Conservation (phyloP, 2,888 invertebrate species). For the Tortricodes alternella region DNA sequence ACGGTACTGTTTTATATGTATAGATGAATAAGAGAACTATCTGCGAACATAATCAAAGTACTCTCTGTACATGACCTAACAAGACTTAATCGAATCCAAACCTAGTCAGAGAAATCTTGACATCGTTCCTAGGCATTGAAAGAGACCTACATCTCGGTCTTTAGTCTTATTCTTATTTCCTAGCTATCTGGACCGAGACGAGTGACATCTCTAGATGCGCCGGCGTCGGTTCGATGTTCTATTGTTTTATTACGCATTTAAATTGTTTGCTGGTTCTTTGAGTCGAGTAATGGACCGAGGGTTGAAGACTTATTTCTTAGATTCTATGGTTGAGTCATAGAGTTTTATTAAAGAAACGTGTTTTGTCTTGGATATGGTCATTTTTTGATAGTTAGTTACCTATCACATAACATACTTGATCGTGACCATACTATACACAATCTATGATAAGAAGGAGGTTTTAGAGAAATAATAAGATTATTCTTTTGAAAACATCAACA, state of each 20-base stretch:
- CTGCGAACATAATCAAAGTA: neutral
- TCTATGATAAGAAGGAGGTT: no score
- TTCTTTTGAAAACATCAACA: no score
- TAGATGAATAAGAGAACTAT: no score
- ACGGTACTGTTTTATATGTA: no score
- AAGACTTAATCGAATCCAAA: slow-evolving; percentile 1
- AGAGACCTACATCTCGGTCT: slow-evolving; percentile 28
- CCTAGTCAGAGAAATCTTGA: slow-evolving; percentile 22
- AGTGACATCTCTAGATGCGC: slow-evolving; percentile 10
- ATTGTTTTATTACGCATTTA: slow-evolving; percentile 19
- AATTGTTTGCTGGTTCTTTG: slow-evolving; percentile 13
- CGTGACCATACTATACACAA: no score
- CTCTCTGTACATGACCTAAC: neutral
- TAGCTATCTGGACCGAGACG: slow-evolving; percentile 30
- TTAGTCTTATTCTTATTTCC: slow-evolving; percentile 24
- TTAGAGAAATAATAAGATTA: no score
- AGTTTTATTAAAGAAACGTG: no score
- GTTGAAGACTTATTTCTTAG: no score
- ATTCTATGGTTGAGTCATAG: no score
- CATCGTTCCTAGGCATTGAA: slow-evolving; percentile 17
- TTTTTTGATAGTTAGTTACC: no score
- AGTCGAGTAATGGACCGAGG: slow-evolving; percentile 15
- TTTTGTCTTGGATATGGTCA: no score
- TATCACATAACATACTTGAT: no score
- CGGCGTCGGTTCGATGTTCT: neutral